These are phyloP conservation scores for Tylochromis polylepis DNA, from an alignment of 2,113 vertebrate species.

Conservation along the genomic window DNA sequence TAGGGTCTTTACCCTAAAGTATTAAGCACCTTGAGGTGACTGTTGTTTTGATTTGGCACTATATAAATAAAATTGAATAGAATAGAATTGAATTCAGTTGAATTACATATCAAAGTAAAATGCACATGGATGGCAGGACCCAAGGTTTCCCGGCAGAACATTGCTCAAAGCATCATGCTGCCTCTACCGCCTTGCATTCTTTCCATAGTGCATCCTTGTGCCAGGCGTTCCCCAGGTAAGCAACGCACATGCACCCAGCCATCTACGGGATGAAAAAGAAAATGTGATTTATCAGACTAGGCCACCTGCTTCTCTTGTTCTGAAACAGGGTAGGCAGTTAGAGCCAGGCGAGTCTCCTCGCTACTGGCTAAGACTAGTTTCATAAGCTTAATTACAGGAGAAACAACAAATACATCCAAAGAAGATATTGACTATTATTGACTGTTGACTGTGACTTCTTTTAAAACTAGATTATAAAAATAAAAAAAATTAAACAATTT, in stretches of 20 bases:
- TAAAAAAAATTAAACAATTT: background rate
- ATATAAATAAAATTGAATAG: background rate
- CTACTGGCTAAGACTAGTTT: background rate
- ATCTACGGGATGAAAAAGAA: background rate
- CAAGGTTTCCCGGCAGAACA: background rate
- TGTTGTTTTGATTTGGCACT: background rate
- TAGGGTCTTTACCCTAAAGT: background rate
- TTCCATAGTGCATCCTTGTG: background rate
- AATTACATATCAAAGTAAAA: background rate
- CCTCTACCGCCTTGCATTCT: background rate
- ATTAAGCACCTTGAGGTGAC: background rate
- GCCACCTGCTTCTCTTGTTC: background rate
- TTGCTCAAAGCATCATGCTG: background rate
- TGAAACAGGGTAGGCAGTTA: background rate
- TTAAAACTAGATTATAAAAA: background rate
- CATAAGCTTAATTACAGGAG: background rate
- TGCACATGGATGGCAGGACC: background rate
- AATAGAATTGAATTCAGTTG: background rate
- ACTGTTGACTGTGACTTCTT: background rate
- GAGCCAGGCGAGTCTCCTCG: fast-evolving
- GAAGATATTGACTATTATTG: background rate
- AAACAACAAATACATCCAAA: background rate
- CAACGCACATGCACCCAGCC: too few relatives aligned
- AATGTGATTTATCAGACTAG: background rate
- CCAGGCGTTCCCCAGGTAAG: background rate